Evolutionary conservation across 2,888 invertebrate species (phyloP).

Genomic region (Caenorhabditis plicata): DNA sequence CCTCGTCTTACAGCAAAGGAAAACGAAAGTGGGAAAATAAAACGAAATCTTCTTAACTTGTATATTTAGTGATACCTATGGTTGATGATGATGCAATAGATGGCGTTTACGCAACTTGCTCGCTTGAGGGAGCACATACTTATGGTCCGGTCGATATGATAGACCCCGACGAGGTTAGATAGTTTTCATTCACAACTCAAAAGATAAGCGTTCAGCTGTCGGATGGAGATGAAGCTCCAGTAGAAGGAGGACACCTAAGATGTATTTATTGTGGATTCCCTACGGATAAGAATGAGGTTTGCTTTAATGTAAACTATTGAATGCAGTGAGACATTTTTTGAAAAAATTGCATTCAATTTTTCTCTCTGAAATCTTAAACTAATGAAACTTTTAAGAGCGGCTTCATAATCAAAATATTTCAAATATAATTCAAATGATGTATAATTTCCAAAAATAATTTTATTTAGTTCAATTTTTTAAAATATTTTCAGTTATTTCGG

Average conservation of each 20-base stretch:
- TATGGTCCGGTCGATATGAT: slow-evolving; percentile 34
- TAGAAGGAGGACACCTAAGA: slow-evolving; percentile 30
- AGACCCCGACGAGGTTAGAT: slow-evolving; percentile 40
- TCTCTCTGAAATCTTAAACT: no score
- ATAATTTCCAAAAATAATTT: no score
- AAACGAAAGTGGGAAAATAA: slow-evolving; percentile 31
- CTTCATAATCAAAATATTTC: no score
- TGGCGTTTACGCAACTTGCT: slow-evolving; percentile 40
- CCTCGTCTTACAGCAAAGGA: slow-evolving; percentile 8
- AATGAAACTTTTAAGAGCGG: no score
- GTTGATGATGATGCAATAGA: slow-evolving; percentile 47
- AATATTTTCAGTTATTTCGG: no score
- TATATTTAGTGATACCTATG: slow-evolving; percentile 33
- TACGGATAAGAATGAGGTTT: slow-evolving; percentile 31
- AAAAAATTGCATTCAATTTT: no score
- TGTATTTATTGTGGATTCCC: slow-evolving; percentile 40
- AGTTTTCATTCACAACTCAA: neutral
- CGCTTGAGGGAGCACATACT: slow-evolving; percentile 21
- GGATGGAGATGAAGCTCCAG: slow-evolving; percentile 39
- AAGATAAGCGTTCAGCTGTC: no score
- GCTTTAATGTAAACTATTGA: no score
- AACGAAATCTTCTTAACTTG: neutral
- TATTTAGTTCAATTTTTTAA: neutral
- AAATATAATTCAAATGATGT: no score
- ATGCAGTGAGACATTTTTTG: no score